A percentile compares a stretch with the other conserved stretches of the same genome.
Conservation (phyloP, 2,113 vertebrate genomes). For the Cebus imitator region DNA sequence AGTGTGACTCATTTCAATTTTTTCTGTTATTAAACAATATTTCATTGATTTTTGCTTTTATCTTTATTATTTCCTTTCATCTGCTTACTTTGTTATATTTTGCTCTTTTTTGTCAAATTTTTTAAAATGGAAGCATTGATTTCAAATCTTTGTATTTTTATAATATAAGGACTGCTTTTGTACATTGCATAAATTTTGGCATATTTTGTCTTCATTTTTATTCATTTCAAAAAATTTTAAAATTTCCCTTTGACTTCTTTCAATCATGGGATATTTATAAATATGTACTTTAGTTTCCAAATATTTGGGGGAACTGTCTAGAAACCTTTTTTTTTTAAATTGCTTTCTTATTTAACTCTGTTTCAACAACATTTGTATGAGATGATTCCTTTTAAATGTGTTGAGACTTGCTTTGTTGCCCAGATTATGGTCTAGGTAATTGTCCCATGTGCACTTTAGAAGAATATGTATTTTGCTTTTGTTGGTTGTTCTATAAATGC, state of each 20-base stretch:
- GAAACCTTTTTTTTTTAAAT: neutral
- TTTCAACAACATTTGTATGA: neutral
- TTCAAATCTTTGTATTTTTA: neutral
- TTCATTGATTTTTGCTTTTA: neutral
- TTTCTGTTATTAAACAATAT: neutral
- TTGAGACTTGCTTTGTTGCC: neutral
- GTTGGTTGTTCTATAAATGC: neutral
- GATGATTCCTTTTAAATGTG: neutral
- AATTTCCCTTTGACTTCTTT: neutral
- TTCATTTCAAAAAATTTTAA: neutral
- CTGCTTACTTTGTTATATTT: neutral
- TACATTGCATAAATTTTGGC: neutral
- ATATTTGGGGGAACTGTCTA: neutral
- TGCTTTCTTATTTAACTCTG: neutral
- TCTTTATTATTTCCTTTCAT: neutral
- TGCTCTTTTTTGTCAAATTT: neutral
- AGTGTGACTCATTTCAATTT: neutral
- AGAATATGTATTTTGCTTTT: neutral
- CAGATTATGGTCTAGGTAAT: neutral
- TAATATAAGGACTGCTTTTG: neutral
- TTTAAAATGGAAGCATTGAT: neutral
- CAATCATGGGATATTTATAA: neutral
- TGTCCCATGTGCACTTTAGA: neutral
- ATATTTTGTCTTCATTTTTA: neutral
- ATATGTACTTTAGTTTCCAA: neutral